A percentile compares a stretch with the other conserved stretches of the same genome.
Conservation (phyloP, 2,113 vertebrate species). For the Madoqua kirkii region DNA sequence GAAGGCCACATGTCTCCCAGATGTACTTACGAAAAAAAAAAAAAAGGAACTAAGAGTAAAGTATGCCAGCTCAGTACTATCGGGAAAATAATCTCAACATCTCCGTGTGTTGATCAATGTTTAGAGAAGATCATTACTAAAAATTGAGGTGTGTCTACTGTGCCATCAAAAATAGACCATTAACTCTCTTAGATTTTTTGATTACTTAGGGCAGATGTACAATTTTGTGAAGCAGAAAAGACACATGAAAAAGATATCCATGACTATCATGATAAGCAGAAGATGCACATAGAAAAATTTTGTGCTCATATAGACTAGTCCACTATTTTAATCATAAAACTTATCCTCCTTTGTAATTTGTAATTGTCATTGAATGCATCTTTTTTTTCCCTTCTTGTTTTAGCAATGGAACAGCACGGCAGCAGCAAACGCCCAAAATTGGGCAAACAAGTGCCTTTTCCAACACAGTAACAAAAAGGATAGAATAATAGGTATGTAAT, state of each 20-base stretch:
- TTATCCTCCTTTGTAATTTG: background rate
- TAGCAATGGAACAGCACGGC: slow-evolving; percentile 34
- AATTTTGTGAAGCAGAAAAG: background rate
- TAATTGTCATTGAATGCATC: background rate
- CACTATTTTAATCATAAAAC: background rate
- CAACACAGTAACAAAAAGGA: accelerated
- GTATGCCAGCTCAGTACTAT: background rate
- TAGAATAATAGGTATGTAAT: slow-evolving; percentile 37
- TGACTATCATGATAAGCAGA: background rate
- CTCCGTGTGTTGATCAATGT: background rate
- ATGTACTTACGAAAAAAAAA: background rate
- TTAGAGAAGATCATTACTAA: background rate
- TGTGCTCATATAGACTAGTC: background rate
- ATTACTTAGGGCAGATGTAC: background rate
- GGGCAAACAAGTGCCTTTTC: slow-evolving; percentile 7
- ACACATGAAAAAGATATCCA: background rate
- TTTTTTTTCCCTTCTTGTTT: background rate
- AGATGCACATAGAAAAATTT: background rate
- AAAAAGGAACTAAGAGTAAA: background rate
- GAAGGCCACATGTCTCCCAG: background rate
- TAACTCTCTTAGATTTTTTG: background rate
- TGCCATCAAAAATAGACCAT: background rate
- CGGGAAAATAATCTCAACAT: background rate
- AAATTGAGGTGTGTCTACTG: background rate
- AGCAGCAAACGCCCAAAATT: background rate